phyloP scores from a whole-genome alignment of 2,113 vertebrate species.

The Psittacara wagleri region DNA sequence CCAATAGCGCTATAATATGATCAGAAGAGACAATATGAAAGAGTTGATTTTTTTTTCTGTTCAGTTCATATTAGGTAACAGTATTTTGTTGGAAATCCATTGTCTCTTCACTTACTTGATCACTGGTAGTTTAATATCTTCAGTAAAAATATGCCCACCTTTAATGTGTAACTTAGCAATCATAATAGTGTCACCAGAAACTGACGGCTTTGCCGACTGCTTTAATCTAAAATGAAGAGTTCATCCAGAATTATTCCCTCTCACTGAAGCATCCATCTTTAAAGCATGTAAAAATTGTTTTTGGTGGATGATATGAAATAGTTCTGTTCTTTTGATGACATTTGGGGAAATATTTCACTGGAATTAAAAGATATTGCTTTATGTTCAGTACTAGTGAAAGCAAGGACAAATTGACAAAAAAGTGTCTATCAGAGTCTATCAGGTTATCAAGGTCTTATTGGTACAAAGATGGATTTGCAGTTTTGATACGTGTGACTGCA shows the following conservation, averaged over 20 bases:
- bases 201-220: background rate
- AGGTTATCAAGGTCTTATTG: background rate
- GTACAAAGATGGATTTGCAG: conserved; percentile 10
- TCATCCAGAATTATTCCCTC: background rate
- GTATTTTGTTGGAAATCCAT: background rate
- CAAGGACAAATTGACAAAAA: conserved; percentile 4
- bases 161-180: background rate
- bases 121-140: background rate
- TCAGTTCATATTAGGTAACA: background rate
- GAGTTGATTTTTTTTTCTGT: background rate
- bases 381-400: background rate
- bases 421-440: background rate
- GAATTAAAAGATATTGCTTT: background rate
- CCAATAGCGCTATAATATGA: background rate
- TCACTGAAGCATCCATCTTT: background rate
- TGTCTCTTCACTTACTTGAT: background rate
- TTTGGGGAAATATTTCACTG: background rate
- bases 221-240: background rate
- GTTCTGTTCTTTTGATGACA: background rate
- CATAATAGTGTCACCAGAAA: background rate
- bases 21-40: background rate
- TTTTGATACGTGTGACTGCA: conserved; percentile 5
- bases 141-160: background rate
- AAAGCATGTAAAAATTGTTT: background rate
- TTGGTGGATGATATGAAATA: background rate